These are phyloP conservation scores for Eudyptes chrysolophus DNA, from an alignment of 2,113 vertebrate species.

Conservation along the genomic window DNA sequence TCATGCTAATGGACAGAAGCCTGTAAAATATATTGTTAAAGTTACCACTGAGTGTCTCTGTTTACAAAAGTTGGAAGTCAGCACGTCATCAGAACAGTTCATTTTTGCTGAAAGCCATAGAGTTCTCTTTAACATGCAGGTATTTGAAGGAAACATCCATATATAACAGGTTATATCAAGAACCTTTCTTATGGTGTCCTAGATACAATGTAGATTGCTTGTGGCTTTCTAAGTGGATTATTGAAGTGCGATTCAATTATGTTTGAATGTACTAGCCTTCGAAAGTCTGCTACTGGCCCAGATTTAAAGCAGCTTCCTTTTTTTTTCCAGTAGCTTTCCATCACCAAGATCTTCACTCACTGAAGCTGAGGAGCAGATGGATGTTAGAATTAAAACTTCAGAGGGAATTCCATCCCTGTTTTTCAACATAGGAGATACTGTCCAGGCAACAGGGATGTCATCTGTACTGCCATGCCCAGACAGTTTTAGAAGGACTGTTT, in stretches of 20 bases:
- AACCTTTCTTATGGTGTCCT: background rate
- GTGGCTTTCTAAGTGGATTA: background rate
- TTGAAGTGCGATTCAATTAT: background rate
- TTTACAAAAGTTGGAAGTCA: background rate
- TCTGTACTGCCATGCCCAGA: background rate
- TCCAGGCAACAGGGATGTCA: background rate
- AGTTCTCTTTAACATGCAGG: background rate
- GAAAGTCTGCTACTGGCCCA: background rate
- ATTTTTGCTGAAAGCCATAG: background rate
- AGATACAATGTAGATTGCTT: background rate
- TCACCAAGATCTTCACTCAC: fast-evolving
- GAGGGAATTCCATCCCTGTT: background rate
- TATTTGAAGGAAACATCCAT: background rate
- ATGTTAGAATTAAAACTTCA: background rate
- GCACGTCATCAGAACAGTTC: background rate
- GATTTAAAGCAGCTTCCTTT: background rate
- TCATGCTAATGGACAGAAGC: fast-evolving
- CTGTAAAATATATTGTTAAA: background rate
- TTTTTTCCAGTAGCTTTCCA: background rate
- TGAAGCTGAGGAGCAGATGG: background rate
- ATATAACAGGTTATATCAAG: background rate
- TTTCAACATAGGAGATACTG: background rate
- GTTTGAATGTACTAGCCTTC: background rate
- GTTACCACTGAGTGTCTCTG: background rate
- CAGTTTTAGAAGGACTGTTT: background rate